A percentile compares a stretch with the other conserved stretches of the same genome.
Evolutionary conservation across 2,797 vertebrate genomes (phyloP).

Genomic region (Gallinago solitaria): DNA sequence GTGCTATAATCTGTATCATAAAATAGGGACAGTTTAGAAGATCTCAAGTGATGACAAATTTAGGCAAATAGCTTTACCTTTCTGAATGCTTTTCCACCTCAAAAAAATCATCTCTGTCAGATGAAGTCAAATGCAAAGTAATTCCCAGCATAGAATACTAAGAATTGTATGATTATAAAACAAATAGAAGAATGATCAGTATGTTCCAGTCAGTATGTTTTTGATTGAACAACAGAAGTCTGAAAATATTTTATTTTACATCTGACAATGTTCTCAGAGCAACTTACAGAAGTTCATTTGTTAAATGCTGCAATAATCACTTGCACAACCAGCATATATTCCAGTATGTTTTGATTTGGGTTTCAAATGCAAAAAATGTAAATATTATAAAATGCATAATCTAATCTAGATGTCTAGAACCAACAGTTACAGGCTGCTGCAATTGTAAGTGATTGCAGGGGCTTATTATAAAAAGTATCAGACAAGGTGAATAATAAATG

Average conservation of each 20-base stretch:
- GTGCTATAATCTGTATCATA: background rate
- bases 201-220: background rate
- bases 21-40: background rate
- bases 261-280: background rate
- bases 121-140: background rate
- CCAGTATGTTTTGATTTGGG: background rate
- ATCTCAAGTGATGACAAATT: background rate
- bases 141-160: background rate
- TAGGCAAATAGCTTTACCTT: background rate
- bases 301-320: background rate
- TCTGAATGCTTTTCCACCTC: background rate
- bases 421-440: background rate
- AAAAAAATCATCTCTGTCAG: background rate
- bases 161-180: background rate
- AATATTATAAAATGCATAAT: background rate
- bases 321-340: background rate
- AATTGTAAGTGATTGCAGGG: background rate
- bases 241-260: background rate
- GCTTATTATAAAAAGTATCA: background rate
- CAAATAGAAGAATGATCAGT: background rate
- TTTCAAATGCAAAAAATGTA: background rate
- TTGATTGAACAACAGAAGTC: background rate
- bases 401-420: too few species aligned
- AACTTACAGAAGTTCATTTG: background rate
- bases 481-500: background rate